These are phyloP conservation scores for Macroglossus sobrinus DNA, from an alignment of 2,113 vertebrate genomes.

Conservation along the genomic window DNA sequence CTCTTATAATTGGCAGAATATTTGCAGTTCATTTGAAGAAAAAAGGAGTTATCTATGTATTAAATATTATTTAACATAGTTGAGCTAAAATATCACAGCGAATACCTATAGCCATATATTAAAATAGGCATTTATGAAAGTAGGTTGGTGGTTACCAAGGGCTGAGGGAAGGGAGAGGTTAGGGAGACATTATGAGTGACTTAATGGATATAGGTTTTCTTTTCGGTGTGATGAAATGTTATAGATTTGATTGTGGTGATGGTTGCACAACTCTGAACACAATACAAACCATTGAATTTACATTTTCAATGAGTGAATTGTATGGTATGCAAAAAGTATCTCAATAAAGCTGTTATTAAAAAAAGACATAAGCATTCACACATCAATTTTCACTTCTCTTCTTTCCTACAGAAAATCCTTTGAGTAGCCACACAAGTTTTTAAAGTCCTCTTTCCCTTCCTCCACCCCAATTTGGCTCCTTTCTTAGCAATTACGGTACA, in stretches of 20 bases:
- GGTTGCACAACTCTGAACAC: neutral
- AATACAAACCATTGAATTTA: neutral
- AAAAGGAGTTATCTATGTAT: neutral
- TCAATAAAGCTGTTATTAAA: neutral
- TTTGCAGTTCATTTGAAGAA: slow-evolving; percentile 17
- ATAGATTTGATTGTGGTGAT: neutral
- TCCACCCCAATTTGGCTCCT: neutral
- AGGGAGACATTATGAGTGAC: neutral
- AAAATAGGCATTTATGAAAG: neutral
- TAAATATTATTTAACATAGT: slow-evolving; percentile 23
- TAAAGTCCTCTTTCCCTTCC: neutral
- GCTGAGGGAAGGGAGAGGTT: accelerated
- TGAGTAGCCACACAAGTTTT: neutral
- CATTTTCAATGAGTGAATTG: neutral
- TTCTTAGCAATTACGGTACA: neutral
- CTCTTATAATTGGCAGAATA: neutral
- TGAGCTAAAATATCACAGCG: neutral
- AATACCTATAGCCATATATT: neutral
- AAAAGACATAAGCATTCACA: neutral
- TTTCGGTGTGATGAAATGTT: neutral
- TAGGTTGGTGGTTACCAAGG: neutral
- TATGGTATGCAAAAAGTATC: neutral
- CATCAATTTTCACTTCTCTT: neutral
- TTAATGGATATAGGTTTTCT: neutral
- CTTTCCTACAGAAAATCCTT: neutral